Base-by-base conservation (phyloP, 2,113 vertebrate species). In the Anhinga anhinga region DNA sequence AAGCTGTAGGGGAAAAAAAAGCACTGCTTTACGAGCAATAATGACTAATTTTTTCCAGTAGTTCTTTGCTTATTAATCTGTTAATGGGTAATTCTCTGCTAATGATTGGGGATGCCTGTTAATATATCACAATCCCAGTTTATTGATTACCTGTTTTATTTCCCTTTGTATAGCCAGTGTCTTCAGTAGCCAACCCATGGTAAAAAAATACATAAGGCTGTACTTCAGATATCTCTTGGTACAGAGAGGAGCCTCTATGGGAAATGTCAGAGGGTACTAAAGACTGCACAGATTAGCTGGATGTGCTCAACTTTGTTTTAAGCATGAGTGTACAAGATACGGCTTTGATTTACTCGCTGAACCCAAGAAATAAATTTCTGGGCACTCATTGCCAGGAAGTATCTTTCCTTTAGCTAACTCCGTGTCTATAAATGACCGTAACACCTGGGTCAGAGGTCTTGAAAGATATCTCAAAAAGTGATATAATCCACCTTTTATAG, bases 91-190 rank as follows among this genome's bases (percentile, higher is more conserved):
- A 67, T 80, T 89, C 55, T 88, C 12, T 40, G 78, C 66, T 94
- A 91, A 93, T 63, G 82, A 58, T 16, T 49, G n/a, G 50, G 66
- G 62, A 53, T 80, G 81, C 61, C 91, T 91, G 66, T 58, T 70
- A 94, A 95, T 95, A 38, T 22, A 91, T 94, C 79, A 82, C 62
- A 44, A 27, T 81, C 59, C 30, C 26, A 53, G 49, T 11, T 90
- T 94, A 96, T 93, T 96, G 89, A 94, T 93, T 80, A 66, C 49
- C 66, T 93, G 52, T 7, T 94, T 82, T 82, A 42, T 80, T 94
- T 93, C 58, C 32, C 53, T 82, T 89, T 59, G 36, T 38, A 36
- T 8, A 32, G 42, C 3, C n/a, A 29, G 32, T 13, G 27, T 52
- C n/a, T 42, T 80, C 38, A 27, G 66, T 13, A 47, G 58, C 32